Percentiles rank a stretch among this genome's conserved stretches.
phyloP scores from a whole-genome alignment of 1,140 invertebrate species.

The Hirudo medicinalis region DNA sequence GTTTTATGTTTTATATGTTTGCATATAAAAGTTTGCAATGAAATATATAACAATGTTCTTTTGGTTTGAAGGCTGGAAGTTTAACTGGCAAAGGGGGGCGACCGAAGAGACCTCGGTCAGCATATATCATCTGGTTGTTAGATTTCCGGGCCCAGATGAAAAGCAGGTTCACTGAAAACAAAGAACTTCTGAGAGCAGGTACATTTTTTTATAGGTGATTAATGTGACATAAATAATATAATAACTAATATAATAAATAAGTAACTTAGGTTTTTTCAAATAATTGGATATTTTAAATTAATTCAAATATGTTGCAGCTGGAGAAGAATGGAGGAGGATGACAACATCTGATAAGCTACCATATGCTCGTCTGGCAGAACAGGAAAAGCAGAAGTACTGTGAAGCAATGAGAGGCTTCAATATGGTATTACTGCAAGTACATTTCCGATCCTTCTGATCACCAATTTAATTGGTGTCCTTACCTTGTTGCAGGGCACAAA shows the following conservation, averaged over 20 bases:
- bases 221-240: not conserved
- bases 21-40: too few relatives aligned
- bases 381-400: constrained; percentile 32
- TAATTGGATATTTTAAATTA: not conserved
- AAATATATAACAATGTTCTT: not conserved
- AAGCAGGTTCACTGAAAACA: constrained; percentile 32
- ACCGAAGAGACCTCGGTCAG: constrained; percentile 74
- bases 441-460: not conserved
- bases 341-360: constrained; percentile 63
- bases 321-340: constrained; percentile 80
- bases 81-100: constrained; percentile 60
- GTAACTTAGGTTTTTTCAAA: not conserved
- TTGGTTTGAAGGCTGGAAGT: constrained; percentile 25
- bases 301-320: constrained; percentile 47
- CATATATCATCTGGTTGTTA: constrained; percentile 87
- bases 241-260: not conserved
- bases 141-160: constrained; percentile 73
- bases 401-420: constrained; percentile 29
- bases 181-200: constrained; percentile 45
- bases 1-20: too few relatives aligned
- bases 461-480: constrained; percentile 2
- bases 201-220: not conserved
- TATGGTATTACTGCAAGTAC: constrained; percentile 12
- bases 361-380: constrained; percentile 29
- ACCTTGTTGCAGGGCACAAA: constrained; percentile 5